These are phyloP conservation scores for Periophthalmodon schlosseri DNA, from an alignment of 2,113 vertebrate genomes.

Conservation along the genomic window DNA sequence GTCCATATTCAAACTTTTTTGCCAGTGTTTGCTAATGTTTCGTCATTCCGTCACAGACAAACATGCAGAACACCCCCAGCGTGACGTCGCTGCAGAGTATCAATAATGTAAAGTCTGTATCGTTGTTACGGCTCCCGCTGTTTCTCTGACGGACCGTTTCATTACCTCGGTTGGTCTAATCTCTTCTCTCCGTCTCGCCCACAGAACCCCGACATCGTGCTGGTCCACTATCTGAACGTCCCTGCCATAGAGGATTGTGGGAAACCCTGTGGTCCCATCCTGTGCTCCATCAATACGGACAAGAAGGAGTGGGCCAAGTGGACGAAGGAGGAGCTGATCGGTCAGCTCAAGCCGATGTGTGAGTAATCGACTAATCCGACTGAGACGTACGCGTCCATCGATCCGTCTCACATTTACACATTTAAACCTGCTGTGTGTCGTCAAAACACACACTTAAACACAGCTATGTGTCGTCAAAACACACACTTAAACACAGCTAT, in stretches of 20 bases:
- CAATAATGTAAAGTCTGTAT: not conserved
- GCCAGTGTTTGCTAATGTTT: too few relatives aligned
- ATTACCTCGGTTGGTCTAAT: constrained; percentile 14
- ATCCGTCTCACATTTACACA: constrained; percentile 20
- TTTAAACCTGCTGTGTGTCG: constrained; percentile 18
- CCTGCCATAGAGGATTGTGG: constrained; percentile 99
- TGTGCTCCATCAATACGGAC: constrained; percentile 99
- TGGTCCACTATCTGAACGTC: constrained; percentile 99
- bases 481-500: constrained; percentile 21
- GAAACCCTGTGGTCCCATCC: constrained; percentile 96
- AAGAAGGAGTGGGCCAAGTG: constrained; percentile 99
- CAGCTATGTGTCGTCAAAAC: constrained; percentile 19
- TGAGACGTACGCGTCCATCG: constrained; percentile 9
- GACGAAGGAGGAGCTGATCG: constrained; percentile 98
- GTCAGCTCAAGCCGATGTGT: constrained; percentile 99
- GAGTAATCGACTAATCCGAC: constrained; percentile 74
- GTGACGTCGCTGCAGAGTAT: not conserved
- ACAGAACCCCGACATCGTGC: constrained; percentile 97
- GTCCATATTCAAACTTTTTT: too few relatives aligned
- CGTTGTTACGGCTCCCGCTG: constrained; percentile 8
- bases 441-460: constrained; percentile 27
- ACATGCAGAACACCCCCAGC: too few relatives aligned
- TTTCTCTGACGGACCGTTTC: constrained; percentile 3
- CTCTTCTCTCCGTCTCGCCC: constrained; percentile 31
- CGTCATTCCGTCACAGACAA: too few relatives aligned